Evolutionary conservation across 1,140 invertebrate genomes (phyloP).

Genomic region (Oryctes rhinoceros): DNA sequence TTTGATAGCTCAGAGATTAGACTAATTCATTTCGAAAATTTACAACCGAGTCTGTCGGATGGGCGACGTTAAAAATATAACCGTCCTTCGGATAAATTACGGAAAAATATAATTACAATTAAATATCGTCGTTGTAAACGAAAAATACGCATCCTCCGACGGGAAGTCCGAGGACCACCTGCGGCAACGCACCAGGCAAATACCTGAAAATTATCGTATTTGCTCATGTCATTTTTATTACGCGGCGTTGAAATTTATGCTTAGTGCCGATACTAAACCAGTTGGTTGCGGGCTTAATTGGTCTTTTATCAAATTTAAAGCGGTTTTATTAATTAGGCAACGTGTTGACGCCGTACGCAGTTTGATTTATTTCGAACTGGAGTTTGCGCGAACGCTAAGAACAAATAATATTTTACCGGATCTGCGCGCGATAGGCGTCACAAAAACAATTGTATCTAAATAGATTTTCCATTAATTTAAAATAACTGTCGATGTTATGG

Average conservation of each 20-base stretch:
- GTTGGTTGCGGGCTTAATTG: slow-evolving; percentile 17
- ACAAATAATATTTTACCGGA: background rate
- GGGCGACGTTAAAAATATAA: background rate
- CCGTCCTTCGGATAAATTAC: background rate
- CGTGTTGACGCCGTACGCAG: background rate
- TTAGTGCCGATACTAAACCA: slow-evolving; percentile 14
- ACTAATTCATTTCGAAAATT: slow-evolving; percentile 30
- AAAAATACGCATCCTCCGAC: background rate
- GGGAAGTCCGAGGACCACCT: slow-evolving; percentile 24
- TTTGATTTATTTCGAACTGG: background rate
- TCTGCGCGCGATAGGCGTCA: background rate
- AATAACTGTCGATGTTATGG: background rate
- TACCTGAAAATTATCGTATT: slow-evolving; percentile 30
- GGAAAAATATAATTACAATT: slow-evolving; percentile 26
- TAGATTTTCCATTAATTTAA: background rate
- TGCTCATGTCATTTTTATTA: slow-evolving; percentile 33
- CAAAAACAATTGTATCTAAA: background rate
- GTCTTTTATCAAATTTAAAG: slow-evolving; percentile 27
- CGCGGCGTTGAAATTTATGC: background rate
- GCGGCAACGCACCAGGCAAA: background rate
- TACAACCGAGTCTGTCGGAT: background rate
- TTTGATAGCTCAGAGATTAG: background rate
- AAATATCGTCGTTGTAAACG: background rate
- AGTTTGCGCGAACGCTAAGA: background rate
- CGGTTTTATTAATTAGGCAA: slow-evolving; percentile 30